Evolutionary conservation across 2,113 vertebrate genomes (phyloP).

Genomic region (Eudyptes chrysolophus): DNA sequence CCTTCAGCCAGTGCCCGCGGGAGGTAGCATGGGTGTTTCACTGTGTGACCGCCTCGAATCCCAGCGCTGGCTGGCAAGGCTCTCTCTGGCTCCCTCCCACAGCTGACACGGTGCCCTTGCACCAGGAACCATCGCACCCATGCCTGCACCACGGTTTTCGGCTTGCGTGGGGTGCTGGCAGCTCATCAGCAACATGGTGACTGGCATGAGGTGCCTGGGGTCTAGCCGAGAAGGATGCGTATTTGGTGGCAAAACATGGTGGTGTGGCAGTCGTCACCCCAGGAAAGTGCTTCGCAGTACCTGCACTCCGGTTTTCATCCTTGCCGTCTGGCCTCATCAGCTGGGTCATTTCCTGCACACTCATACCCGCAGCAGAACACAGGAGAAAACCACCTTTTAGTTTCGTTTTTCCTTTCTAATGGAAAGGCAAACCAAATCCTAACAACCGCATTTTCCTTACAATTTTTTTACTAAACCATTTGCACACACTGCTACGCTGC

Average conservation of each 20-base stretch:
- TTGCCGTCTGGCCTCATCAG: neutral
- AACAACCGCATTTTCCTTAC: neutral
- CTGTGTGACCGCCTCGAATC: accelerated
- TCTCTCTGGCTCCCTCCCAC: neutral
- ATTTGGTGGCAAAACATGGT: neutral
- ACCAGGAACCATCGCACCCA: accelerated
- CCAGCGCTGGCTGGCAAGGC: neutral
- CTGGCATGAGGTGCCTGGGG: neutral
- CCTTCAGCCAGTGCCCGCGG: accelerated
- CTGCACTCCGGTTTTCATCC: neutral
- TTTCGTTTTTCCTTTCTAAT: neutral
- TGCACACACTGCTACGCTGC: accelerated
- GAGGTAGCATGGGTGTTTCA: neutral
- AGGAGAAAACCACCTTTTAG: neutral
- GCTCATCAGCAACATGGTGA: accelerated
- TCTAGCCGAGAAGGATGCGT: accelerated
- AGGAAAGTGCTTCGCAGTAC: neutral
- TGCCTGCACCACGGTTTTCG: neutral
- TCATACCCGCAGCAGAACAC: neutral
- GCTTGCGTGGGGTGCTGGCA: neutral
- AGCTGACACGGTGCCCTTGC: accelerated
- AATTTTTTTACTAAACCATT: neutral
- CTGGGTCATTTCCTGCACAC: neutral
- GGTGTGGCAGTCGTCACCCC: neutral
- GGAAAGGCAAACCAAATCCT: neutral